A percentile compares a stretch with the other conserved stretches of the same genome.
Conservation (phyloP, 1,140 invertebrate species). For the Phymorhynchus buccinoides region DNA sequence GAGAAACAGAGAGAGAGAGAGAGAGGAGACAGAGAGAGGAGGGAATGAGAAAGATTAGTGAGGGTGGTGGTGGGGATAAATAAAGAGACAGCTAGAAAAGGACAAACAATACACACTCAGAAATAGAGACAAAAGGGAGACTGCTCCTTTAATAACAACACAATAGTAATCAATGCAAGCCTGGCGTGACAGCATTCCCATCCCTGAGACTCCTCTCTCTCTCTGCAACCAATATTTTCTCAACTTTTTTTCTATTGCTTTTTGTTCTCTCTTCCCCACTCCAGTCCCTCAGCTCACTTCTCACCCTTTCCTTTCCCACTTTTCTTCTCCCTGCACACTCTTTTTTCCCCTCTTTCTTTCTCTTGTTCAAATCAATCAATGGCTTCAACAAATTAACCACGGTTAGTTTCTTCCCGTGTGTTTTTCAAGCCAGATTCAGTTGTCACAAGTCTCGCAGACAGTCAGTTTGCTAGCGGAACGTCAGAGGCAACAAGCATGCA, state of each 20-base stretch:
- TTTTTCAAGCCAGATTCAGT: neutral
- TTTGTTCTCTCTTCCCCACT: neutral
- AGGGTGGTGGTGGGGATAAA: too few relatives aligned
- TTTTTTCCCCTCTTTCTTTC: neutral
- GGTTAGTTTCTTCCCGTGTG: neutral
- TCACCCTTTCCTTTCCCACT: too few relatives aligned
- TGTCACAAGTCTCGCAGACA: too few relatives aligned
- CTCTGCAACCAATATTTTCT: slow-evolving; percentile 25
- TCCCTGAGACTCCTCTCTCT: slow-evolving; percentile 38
- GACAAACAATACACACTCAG: slow-evolving; percentile 7
- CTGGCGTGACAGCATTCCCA: neutral
- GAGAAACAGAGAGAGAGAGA: slow-evolving; percentile 16
- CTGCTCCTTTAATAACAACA: neutral
- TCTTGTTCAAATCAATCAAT: slow-evolving; percentile 20
- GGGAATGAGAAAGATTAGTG: too few relatives aligned
- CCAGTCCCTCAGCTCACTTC: too few relatives aligned
- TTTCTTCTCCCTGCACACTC: too few relatives aligned
- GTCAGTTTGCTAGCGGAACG: too few relatives aligned
- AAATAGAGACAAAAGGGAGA: neutral
- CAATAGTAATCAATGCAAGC: slow-evolving; percentile 3
- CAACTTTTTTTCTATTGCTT: slow-evolving; percentile 4
- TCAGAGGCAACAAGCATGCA: neutral
- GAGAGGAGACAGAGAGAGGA: neutral
- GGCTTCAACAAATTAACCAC: neutral
- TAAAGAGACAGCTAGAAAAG: neutral